Conservation (phyloP, 2,888 invertebrate species). For the Ellobium chinense region DNA sequence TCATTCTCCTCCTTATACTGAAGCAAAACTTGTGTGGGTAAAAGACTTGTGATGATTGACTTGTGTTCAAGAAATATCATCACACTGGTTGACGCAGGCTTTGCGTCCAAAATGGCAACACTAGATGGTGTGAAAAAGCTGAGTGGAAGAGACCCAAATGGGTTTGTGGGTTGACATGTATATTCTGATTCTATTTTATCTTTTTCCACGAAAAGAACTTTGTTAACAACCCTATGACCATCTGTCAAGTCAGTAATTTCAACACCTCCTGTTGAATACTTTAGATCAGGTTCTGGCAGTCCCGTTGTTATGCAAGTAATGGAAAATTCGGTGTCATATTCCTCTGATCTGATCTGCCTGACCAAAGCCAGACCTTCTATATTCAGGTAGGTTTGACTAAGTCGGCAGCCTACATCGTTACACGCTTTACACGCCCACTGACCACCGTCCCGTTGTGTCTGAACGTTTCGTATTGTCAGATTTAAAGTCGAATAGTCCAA, state of each 20-base stretch:
- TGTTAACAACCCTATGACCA: slow-evolving; percentile 19
- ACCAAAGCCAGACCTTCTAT: slow-evolving; percentile 6
- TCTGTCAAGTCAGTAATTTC: neutral
- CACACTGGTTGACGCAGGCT: neutral
- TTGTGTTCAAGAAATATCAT: neutral
- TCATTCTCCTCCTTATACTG: neutral
- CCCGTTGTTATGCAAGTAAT: slow-evolving; percentile 23
- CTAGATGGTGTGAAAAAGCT: neutral
- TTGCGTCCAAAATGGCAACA: neutral
- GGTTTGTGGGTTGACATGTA: slow-evolving; percentile 11
- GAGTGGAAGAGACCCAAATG: neutral
- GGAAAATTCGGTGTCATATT: neutral
- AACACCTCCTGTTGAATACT: neutral
- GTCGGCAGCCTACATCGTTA: slow-evolving; percentile 16
- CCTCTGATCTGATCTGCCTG: neutral
- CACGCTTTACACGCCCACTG: slow-evolving; percentile 32
- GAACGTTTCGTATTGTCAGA: neutral
- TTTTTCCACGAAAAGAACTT: neutral
- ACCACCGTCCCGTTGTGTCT: slow-evolving; percentile 14
- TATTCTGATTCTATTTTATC: neutral
- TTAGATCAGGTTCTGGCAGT: slow-evolving; percentile 4
- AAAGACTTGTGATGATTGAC: neutral
- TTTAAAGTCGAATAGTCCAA: neutral
- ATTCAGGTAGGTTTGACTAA: neutral
- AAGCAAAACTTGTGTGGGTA: neutral